phyloP scores from a whole-genome alignment of 2,113 vertebrate species.

The Illadopsis cleaveri region DNA sequence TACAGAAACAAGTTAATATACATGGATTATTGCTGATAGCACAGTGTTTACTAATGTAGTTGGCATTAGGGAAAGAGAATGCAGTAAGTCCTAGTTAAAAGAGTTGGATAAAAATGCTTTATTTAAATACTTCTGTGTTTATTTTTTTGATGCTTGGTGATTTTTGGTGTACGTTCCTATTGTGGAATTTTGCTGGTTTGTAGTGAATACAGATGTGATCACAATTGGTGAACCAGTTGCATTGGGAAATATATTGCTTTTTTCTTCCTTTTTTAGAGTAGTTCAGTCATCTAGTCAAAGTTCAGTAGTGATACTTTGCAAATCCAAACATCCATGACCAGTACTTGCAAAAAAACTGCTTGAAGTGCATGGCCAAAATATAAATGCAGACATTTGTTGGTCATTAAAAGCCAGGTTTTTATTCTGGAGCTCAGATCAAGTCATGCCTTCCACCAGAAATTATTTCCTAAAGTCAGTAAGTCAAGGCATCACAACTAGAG shows the following conservation, averaged over 20 bases:
- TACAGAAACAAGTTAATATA: not conserved
- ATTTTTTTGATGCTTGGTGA: not conserved
- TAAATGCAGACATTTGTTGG: not conserved
- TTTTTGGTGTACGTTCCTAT: not conserved
- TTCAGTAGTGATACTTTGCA: not conserved
- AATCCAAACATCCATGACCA: not conserved
- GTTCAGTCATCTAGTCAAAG: not conserved
- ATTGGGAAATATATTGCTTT: not conserved
- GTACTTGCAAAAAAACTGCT: not conserved
- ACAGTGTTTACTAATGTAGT: not conserved
- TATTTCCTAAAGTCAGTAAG: not conserved
- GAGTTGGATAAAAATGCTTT: not conserved
- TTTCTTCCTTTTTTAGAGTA: not conserved
- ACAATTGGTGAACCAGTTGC: not conserved
- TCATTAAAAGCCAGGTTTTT: not conserved
- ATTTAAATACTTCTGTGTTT: not conserved
- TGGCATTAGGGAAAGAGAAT: not conserved
- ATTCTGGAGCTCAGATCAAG: not conserved
- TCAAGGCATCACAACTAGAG: not conserved
- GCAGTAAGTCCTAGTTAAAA: not conserved
- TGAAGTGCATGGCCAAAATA: not conserved
- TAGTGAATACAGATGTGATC: not conserved
- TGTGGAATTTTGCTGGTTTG: not conserved
- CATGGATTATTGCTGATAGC: not conserved
- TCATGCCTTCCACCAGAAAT: not conserved